Evolutionary conservation across 2,888 invertebrate genomes (phyloP).

Genomic region (Protodeltote pygarga): DNA sequence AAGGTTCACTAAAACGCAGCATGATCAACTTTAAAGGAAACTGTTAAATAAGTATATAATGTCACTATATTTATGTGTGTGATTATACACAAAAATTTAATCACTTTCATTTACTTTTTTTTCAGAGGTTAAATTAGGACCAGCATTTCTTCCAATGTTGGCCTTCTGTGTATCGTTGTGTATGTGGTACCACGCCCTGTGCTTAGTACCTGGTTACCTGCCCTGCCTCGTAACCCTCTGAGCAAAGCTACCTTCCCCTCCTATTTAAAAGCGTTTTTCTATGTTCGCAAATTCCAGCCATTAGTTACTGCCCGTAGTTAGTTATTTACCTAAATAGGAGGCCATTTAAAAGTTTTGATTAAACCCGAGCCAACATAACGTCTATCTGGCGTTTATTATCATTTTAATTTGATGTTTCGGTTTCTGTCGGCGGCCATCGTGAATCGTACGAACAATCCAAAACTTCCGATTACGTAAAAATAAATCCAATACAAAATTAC

Average conservation of each 20-base stretch:
- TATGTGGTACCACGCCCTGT: background rate
- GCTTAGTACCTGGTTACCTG: background rate
- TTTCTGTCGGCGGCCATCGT: background rate
- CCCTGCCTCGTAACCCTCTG: background rate
- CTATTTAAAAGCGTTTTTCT: slow-evolving; percentile 8
- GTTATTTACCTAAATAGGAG: slow-evolving; percentile 4
- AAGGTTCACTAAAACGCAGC: background rate
- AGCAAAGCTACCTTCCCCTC: background rate
- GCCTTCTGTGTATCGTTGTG: background rate
- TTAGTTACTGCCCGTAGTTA: slow-evolving; percentile 1
- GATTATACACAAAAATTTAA: no score
- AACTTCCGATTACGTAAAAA: no score
- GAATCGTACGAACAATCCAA: no score
- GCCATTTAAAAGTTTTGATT: slow-evolving; percentile 16
- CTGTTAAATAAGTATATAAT: no score
- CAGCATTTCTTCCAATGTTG: background rate
- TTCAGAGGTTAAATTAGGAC: no score
- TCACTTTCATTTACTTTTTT: no score
- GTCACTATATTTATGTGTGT: no score
- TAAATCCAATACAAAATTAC: no score
- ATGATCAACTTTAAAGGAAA: no score
- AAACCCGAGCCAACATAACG: slow-evolving; percentile 10
- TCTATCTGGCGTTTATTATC: slow-evolving; percentile 24
- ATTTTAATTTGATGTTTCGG: slow-evolving; percentile 25
- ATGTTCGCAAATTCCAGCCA: slow-evolving; percentile 19